Evolutionary conservation across 2,888 invertebrate genomes (phyloP).

Genomic region (Amphipoea lucens): DNA sequence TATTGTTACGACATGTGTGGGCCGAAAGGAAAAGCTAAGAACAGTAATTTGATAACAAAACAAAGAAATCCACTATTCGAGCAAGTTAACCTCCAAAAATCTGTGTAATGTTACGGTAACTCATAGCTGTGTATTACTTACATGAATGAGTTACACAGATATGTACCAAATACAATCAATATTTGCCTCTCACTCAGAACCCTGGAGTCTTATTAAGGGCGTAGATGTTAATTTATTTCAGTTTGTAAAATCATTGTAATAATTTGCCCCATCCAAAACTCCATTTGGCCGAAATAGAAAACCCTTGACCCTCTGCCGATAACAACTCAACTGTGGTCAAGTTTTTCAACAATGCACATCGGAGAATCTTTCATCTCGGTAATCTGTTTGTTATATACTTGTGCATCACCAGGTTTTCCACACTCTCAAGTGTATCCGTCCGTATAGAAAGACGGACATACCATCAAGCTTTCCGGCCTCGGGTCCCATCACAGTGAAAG

Average conservation of each 20-base stretch:
- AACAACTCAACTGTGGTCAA: conserved; percentile 87
- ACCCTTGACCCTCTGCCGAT: conserved; percentile 89
- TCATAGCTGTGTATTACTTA: conserved; percentile 86
- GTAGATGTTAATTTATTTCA: conserved; percentile 72
- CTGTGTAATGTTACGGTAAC: conserved; percentile 80
- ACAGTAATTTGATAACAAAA: conserved; percentile 53
- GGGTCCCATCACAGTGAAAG: conserved; percentile 90
- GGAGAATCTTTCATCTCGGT: conserved; percentile 69
- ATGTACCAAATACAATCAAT: conserved; percentile 81
- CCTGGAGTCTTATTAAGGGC: conserved; percentile 88
- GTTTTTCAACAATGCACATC: conserved; percentile 90
- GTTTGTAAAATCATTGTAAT: conserved; percentile 67
- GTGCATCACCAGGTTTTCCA: conserved; percentile 91
- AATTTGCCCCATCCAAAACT: conserved; percentile 86
- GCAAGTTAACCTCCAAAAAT: conserved; percentile 59
- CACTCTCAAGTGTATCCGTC: conserved; percentile 88
- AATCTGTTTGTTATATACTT: conserved; percentile 70
- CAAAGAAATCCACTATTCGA: conserved; percentile 45
- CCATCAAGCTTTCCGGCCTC: conserved; percentile 90
- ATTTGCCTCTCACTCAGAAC: conserved; percentile 90
- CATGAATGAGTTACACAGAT: conserved; percentile 88
- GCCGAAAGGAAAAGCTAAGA: conserved; percentile 35
- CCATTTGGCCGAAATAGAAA: conserved; percentile 90
- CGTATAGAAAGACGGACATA: conserved; percentile 86
- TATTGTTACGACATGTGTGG: conserved; percentile 47